Base-by-base conservation (phyloP, 2,797 vertebrate species). In the Macropodus opercularis region DNA sequence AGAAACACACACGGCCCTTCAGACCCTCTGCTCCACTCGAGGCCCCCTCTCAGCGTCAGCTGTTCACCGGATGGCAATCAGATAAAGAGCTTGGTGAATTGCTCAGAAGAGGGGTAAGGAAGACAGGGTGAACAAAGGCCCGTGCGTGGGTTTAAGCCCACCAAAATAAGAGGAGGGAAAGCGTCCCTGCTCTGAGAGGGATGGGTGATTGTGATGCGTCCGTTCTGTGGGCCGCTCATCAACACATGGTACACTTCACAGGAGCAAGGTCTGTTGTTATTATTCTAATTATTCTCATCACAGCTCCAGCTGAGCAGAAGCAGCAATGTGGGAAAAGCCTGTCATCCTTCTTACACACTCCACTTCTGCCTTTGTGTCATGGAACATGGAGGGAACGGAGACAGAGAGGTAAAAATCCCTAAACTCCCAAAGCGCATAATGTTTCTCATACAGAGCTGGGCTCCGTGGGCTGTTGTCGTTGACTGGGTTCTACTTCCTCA, bases 41-140 rank as follows among this genome's bases (percentile, higher is more conserved):
- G 85, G 80, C 83, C 87, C 83, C 87, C 91, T 93, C 91, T 94
- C 90, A 85, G 77, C 49, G 87, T 94, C 93, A 94, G 93, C 91
- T 94, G 92, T 92, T 93, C 91, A 78, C 91, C 76, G 87, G 89
- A 92, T 91, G 92, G 92, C 91, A 91, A 93, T 94, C 90, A 92
- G 91, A 94, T 92, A 93, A 93, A 95, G 89, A 89, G 87, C 88
- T 86, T 34, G 64, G 91, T 92, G 91, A 92, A 91, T 92, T 86
- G 85, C 83, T 87, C 70, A 76, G 76, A 77, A 85, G 86, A 93
- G 86, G 82, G 79, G 61, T 71, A 56, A 84, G 63, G 63, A 75
- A 80, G 75, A 86, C 76, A 65, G 77, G 60, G 58, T 1, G 80
- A 91, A 94, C 89, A 94, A 94, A 84, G 83, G 90, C 75, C 79